A percentile compares a stretch with the other conserved stretches of the same genome.
phyloP scores from a whole-genome alignment of 1,140 invertebrate genomes.

The Drosophila funebris region DNA sequence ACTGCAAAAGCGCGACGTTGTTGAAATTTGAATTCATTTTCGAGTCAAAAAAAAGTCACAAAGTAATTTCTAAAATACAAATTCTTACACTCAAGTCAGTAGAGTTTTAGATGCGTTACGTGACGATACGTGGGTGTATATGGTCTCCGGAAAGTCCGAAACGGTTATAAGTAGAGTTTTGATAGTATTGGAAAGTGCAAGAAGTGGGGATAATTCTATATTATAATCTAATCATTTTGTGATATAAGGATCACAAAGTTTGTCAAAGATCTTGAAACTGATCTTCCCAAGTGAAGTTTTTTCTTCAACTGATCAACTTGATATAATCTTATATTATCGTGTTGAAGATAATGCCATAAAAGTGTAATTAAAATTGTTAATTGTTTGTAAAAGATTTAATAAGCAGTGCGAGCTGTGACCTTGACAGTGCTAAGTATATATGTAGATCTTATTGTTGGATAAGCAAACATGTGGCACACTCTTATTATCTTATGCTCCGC shows the following conservation, averaged over 20 bases:
- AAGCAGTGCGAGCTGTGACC: constrained; percentile 49
- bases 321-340: constrained; percentile 5
- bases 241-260: background rate
- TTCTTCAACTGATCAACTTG: background rate
- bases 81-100: constrained; percentile 76
- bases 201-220: background rate
- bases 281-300: background rate
- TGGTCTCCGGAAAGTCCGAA: constrained; percentile 48
- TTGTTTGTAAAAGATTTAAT: constrained; percentile 73
- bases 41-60: constrained; percentile 64
- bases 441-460: constrained; percentile 63
- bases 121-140: constrained; percentile 67
- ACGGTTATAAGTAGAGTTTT: background rate
- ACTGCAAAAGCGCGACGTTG: constrained; percentile 49
- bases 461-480: constrained; percentile 47
- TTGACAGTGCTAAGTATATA: constrained; percentile 58
- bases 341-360: constrained; percentile 31
- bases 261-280: background rate
- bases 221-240: too few species aligned
- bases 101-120: constrained; percentile 76
- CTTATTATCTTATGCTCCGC: constrained; percentile 33
- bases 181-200: background rate
- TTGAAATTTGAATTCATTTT: constrained; percentile 80
- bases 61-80: constrained; percentile 74
- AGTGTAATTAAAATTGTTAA: constrained; percentile 64